A percentile compares a stretch with the other conserved stretches of the same genome.
Conservation (phyloP, 2,888 invertebrate species). For the Escarpia spicata region DNA sequence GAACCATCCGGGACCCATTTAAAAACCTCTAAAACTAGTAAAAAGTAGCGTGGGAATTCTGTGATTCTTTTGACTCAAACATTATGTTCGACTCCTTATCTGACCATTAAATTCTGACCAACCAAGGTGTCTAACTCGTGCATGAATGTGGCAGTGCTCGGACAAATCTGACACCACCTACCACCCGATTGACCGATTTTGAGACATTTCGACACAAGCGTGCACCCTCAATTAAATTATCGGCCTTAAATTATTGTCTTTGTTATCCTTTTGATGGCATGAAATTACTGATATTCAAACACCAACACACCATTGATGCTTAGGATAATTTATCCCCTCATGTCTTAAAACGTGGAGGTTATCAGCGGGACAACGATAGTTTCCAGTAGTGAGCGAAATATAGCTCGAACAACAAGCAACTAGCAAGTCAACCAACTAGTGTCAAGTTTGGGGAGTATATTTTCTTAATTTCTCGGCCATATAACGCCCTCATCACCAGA, state of each 20-base stretch:
- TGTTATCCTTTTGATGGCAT: background rate
- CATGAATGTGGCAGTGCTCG: background rate
- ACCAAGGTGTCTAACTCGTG: background rate
- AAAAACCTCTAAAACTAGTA: too few relatives aligned
- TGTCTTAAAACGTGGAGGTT: background rate
- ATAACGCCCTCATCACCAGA: background rate
- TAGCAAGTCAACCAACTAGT: background rate
- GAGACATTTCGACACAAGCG: background rate
- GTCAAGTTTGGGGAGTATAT: background rate
- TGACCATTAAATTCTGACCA: background rate
- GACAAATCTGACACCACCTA: background rate
- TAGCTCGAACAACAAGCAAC: background rate
- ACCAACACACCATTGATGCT: background rate
- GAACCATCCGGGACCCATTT: too few relatives aligned
- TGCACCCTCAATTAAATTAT: background rate
- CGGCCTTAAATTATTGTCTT: background rate
- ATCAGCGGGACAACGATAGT: background rate
- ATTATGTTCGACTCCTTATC: background rate
- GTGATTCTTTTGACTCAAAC: background rate
- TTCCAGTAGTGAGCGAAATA: background rate
- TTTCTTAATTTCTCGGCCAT: background rate
- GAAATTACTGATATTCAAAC: background rate
- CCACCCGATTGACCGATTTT: background rate
- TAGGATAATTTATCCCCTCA: background rate
- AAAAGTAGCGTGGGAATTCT: too few relatives aligned